phyloP scores from a whole-genome alignment of 2,888 invertebrate genomes.

The Melanargia galathea region DNA sequence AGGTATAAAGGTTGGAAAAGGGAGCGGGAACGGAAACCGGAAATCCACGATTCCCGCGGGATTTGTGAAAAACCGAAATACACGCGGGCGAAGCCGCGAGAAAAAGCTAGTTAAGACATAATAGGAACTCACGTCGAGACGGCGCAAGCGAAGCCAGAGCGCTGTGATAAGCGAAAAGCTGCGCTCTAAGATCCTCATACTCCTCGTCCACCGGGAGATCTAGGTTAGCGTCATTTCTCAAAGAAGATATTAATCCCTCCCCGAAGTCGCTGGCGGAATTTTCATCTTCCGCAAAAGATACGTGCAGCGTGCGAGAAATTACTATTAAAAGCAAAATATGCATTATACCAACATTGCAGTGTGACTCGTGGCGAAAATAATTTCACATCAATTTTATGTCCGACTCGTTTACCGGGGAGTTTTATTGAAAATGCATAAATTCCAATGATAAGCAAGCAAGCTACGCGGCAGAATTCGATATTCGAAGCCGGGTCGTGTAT shows the following conservation, averaged over 20 bases:
- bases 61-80: no score
- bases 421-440: conserved; percentile 68
- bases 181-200: conserved; percentile 72
- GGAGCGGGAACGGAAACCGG: no score
- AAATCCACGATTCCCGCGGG: no score
- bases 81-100: no score
- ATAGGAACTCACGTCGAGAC: conserved; percentile 38
- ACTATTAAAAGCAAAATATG: conserved; percentile 48
- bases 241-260: conserved; percentile 49
- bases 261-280: conserved; percentile 48
- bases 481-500: conserved; percentile 26
- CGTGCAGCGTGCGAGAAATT: conserved; percentile 9
- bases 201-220: conserved; percentile 70
- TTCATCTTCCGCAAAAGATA: conserved; percentile 17
- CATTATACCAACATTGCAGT: conserved; percentile 51
- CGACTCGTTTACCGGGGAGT: conserved; percentile 44
- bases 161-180: conserved; percentile 68
- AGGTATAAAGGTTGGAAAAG: no score
- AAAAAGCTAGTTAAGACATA: conserved; percentile 12
- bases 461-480: conserved; percentile 37
- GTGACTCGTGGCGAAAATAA: conserved; percentile 39
- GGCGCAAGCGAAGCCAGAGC: conserved; percentile 56
- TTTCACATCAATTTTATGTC: conserved; percentile 44
- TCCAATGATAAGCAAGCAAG: conserved; percentile 60
- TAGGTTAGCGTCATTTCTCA: conserved; percentile 62